A percentile compares a stretch with the other conserved stretches of the same genome.
phyloP scores from a whole-genome alignment of 2,113 vertebrate species.

The Tiliqua scincoides region DNA sequence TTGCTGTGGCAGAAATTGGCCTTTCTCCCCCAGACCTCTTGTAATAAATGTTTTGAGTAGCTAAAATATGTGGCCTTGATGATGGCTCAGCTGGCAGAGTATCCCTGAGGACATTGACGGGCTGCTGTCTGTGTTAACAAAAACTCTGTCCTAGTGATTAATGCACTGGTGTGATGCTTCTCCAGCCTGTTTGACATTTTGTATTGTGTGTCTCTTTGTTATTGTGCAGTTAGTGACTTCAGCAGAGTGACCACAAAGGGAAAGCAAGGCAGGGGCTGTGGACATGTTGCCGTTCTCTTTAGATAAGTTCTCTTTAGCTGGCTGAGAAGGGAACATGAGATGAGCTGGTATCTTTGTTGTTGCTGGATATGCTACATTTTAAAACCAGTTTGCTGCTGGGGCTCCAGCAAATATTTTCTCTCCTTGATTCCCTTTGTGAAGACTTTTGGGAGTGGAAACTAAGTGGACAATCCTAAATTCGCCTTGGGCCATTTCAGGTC shows the following conservation, averaged over 20 bases:
- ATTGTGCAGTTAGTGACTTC: constrained; percentile 12
- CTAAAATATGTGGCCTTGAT: constrained; percentile 46
- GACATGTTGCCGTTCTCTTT: not conserved
- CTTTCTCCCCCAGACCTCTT: constrained; percentile 33
- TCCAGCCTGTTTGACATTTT: constrained; percentile 29
- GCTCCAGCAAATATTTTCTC: constrained; percentile 24
- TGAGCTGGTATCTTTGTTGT: constrained; percentile 37
- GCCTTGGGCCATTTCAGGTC: too few species aligned
- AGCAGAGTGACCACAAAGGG: constrained; percentile 50
- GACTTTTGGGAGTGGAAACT: not conserved
- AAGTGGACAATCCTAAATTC: too few species aligned
- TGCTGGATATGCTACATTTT: constrained; percentile 45
- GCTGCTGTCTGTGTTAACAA: constrained; percentile 40
- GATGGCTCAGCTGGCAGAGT: constrained; percentile 41
- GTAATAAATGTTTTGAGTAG: constrained; percentile 60
- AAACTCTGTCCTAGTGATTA: constrained; percentile 21
- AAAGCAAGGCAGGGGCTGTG: constrained; percentile 35
- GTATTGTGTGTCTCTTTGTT: constrained; percentile 53
- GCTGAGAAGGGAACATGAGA: constrained; percentile 26
- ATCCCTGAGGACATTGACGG: constrained; percentile 35
- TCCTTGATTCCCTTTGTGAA: constrained; percentile 14
- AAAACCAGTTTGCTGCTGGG: constrained; percentile 44
- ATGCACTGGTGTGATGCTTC: constrained; percentile 41
- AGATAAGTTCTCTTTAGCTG: constrained; percentile 30
- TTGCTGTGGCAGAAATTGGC: constrained; percentile 39